Percentiles rank a stretch among this genome's conserved stretches.
Evolutionary conservation across 2,888 invertebrate genomes (phyloP).

Genomic region (Pilophorus perplexus): DNA sequence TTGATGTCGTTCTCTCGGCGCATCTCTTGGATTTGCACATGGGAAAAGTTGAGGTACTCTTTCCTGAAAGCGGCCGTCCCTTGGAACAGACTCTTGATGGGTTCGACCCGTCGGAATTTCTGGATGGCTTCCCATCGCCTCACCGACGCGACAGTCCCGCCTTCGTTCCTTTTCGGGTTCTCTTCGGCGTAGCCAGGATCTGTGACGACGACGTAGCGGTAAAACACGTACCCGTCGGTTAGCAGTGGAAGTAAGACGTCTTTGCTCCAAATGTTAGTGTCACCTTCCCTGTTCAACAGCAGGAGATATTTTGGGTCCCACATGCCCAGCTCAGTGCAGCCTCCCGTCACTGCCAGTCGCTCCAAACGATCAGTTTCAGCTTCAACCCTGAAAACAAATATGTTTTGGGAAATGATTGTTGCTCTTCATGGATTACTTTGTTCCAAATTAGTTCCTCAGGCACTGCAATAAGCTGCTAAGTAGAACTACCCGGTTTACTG

Average conservation of each 20-base stretch:
- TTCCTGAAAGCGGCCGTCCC: not conserved
- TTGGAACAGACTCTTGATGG: not conserved
- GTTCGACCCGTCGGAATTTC: not conserved
- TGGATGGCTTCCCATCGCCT: slow-evolving; percentile 24
- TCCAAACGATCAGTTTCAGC: slow-evolving; percentile 1
- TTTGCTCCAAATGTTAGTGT: slow-evolving; percentile 8
- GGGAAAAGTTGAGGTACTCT: slow-evolving; percentile 10
- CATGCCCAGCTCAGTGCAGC: slow-evolving; percentile 14
- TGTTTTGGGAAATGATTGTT: not conserved
- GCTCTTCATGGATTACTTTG: too few relatives aligned
- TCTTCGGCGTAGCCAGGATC: slow-evolving; percentile 2
- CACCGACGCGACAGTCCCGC: not conserved
- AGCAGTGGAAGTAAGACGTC: not conserved
- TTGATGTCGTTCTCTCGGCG: not conserved
- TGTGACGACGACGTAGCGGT: slow-evolving; percentile 18
- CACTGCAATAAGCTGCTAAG: too few relatives aligned
- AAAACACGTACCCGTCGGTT: not conserved
- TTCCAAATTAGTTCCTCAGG: too few relatives aligned
- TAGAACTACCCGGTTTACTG: too few relatives aligned
- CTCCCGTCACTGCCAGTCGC: slow-evolving; percentile 17
- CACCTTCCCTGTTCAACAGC: slow-evolving; percentile 10
- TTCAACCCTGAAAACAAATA: slow-evolving; percentile 4
- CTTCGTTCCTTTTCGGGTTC: not conserved
- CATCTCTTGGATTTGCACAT: not conserved
- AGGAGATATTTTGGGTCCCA: slow-evolving; percentile 7